These are phyloP conservation scores for Drosophila bocqueti DNA, from an alignment of 1,140 invertebrate genomes.

Conservation along the genomic window DNA sequence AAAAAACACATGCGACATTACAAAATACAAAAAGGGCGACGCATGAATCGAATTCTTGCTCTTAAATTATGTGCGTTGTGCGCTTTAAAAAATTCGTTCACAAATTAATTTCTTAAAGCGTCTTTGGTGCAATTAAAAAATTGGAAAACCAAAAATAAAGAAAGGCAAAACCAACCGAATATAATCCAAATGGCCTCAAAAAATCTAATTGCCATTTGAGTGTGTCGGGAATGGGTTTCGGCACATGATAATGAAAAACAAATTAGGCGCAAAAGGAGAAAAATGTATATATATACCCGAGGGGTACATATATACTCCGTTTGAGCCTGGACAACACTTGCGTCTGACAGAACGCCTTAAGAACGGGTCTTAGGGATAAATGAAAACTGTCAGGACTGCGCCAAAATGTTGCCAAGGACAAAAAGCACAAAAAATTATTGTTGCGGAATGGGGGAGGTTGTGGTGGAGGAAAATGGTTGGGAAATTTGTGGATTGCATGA, in stretches of 20 bases:
- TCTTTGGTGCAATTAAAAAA: conserved; percentile 56
- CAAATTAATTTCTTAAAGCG: conserved; percentile 40
- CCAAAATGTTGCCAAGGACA: conserved; percentile 66
- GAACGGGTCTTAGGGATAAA: conserved; percentile 61
- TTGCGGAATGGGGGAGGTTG: conserved; percentile 34
- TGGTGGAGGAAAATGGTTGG: conserved; percentile 34
- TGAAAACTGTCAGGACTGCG: conserved; percentile 70
- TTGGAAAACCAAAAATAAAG: conserved; percentile 35
- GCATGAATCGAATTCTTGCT: conserved; percentile 35
- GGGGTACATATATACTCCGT: conserved; percentile 32
- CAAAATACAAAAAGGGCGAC: conserved; percentile 71
- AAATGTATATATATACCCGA: conserved; percentile 26
- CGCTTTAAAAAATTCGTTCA: conserved; percentile 42
- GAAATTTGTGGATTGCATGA: conserved; percentile 62
- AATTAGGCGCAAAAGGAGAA: conserved; percentile 69
- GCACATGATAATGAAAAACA: conserved; percentile 75
- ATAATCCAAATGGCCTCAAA: conserved; percentile 74
- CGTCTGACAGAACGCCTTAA: conserved; percentile 65
- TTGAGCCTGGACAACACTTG: conserved; percentile 70
- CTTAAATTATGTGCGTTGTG: conserved; percentile 29
- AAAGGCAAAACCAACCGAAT: conserved; percentile 38
- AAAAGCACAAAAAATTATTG: conserved; percentile 54
- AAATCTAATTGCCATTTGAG: conserved; percentile 80
- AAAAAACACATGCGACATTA: conserved; percentile 55
- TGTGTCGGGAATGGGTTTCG: conserved; percentile 56